phyloP scores from a whole-genome alignment of 2,888 invertebrate species.

The Adela reaumurella region DNA sequence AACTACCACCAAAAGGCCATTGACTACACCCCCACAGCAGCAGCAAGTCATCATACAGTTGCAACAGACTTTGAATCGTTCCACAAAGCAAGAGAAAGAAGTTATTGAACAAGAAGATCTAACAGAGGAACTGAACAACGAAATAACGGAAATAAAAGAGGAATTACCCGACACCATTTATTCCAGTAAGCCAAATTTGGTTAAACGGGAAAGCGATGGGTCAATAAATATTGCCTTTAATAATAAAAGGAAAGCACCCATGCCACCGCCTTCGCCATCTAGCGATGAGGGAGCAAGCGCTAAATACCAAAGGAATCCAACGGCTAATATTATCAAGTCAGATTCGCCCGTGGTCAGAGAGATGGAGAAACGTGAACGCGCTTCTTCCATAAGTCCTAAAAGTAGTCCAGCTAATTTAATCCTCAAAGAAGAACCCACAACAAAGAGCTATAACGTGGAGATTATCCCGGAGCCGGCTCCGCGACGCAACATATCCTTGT shows the following conservation, averaged over 20 bases:
- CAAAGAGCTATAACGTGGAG: slow-evolving; percentile 20
- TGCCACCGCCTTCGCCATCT: slow-evolving; percentile 59
- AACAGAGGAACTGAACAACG: slow-evolving; percentile 36
- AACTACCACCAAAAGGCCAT: slow-evolving; percentile 31
- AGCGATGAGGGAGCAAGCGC: slow-evolving; percentile 46
- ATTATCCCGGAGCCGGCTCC: slow-evolving; percentile 64
- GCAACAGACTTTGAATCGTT: slow-evolving; percentile 37
- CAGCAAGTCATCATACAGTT: slow-evolving; percentile 52
- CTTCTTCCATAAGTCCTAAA: slow-evolving; percentile 34
- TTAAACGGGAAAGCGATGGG: slow-evolving; percentile 56
- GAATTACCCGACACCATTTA: slow-evolving; percentile 39
- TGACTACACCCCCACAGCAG: slow-evolving; percentile 27
- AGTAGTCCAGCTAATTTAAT: slow-evolving; percentile 21
- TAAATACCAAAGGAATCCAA: slow-evolving; percentile 60
- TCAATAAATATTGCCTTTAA: slow-evolving; percentile 44
- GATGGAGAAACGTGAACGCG: slow-evolving; percentile 72
- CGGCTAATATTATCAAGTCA: slow-evolving; percentile 48
- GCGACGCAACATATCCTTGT: slow-evolving; percentile 67
- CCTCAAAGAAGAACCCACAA: slow-evolving; percentile 22
- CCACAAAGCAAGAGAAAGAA: background rate
- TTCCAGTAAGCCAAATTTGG: slow-evolving; percentile 45
- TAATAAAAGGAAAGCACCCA: slow-evolving; percentile 74
- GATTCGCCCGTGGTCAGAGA: slow-evolving; percentile 70
- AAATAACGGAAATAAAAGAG: slow-evolving; percentile 32
- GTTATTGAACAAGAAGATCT: slow-evolving; percentile 9